Percentiles rank a stretch among this genome's conserved stretches.
Evolutionary conservation across 2,888 invertebrate genomes (phyloP).

Genomic region (Apodemia hepburni): DNA sequence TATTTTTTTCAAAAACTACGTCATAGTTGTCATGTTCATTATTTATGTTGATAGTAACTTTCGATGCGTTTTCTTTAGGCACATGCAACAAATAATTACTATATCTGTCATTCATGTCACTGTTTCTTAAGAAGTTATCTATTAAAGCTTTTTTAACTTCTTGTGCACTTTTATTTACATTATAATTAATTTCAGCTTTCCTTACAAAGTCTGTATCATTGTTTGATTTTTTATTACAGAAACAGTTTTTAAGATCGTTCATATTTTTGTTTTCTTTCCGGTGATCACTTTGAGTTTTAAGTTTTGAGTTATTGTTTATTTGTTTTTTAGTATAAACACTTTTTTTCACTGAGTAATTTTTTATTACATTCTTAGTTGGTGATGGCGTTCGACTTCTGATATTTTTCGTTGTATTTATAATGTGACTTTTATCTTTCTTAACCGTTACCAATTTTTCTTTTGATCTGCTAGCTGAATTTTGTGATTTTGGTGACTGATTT

Average conservation of each 20-base stretch:
- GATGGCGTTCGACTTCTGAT: constrained; percentile 6
- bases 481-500: neutral
- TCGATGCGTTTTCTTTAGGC: constrained; percentile 41
- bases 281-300: neutral
- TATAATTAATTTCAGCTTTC: constrained; percentile 22
- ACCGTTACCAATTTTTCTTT: neutral
- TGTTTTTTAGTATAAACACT: neutral
- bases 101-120: constrained; percentile 37
- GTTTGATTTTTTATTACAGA: neutral
- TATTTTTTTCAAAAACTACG: constrained; percentile 45
- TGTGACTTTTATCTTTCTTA: neutral
- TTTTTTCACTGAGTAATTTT: neutral
- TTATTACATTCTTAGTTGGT: neutral
- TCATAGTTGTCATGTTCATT: constrained; percentile 53
- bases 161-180: constrained; percentile 41
- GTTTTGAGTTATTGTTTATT: neutral
- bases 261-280: constrained; percentile 8
- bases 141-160: constrained; percentile 49
- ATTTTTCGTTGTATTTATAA: neutral
- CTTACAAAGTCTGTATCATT: neutral
- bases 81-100: constrained; percentile 27
- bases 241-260: neutral
- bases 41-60: constrained; percentile 53
- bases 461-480: neutral
- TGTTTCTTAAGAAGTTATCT: constrained; percentile 46